Percentiles rank a stretch among this genome's conserved stretches.
Conservation (phyloP, 2,113 vertebrate genomes). For the Zosterops japonicus region DNA sequence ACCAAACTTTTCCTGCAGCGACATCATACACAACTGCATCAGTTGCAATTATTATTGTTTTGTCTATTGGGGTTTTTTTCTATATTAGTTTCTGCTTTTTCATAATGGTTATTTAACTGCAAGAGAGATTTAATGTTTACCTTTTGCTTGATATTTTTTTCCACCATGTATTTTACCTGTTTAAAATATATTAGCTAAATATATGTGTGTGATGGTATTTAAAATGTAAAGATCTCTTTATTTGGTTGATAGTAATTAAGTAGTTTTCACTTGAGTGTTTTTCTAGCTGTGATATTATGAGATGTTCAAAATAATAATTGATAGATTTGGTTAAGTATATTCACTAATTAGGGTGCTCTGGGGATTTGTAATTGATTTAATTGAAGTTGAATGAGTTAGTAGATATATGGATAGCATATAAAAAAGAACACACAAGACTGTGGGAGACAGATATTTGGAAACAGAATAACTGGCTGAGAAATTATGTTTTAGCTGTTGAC, state of each 20-base stretch:
- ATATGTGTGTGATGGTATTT: background rate
- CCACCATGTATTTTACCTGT: background rate
- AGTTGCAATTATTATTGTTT: background rate
- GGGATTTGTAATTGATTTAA: slow-evolving; percentile 67
- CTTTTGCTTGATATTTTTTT: background rate
- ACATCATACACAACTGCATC: background rate
- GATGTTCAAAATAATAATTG: slow-evolving; percentile 60
- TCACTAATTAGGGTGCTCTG: slow-evolving; percentile 37
- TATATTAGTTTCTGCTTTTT: background rate
- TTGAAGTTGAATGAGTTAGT: slow-evolving; percentile 32
- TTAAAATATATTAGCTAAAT: slow-evolving; percentile 26
- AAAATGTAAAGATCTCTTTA: slow-evolving; percentile 24
- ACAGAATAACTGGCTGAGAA: background rate
- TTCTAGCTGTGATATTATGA: slow-evolving; percentile 47
- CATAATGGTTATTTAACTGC: background rate
- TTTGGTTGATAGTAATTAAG: slow-evolving; percentile 64
- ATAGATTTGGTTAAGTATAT: slow-evolving; percentile 54
- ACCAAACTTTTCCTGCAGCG: background rate
- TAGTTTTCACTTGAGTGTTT: slow-evolving; percentile 59
- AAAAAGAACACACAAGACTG: background rate
- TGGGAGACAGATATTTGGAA: background rate
- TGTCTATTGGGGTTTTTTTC: background rate
- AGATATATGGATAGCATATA: slow-evolving; percentile 37
- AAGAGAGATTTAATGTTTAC: background rate
- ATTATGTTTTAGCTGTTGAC: background rate